These are phyloP conservation scores for Patagioenas fasciata DNA, from an alignment of 2,113 vertebrate genomes.

Conservation along the genomic window DNA sequence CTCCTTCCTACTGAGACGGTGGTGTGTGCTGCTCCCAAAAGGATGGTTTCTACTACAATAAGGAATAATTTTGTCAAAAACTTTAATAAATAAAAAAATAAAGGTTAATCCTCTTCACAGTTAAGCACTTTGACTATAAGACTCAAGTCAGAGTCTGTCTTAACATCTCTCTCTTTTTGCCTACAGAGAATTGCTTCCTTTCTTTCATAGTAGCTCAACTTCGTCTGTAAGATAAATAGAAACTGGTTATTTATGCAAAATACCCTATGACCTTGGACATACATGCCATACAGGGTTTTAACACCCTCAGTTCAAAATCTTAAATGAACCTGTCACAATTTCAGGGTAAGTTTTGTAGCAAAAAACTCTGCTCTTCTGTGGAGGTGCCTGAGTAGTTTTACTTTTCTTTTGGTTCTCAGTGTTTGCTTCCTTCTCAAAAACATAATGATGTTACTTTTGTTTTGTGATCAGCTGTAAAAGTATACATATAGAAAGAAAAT, in stretches of 20 bases:
- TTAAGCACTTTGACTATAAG: neutral
- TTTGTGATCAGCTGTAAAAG: neutral
- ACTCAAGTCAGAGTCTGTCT: rapidly evolving
- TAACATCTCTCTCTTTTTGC: neutral
- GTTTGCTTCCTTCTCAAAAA: neutral
- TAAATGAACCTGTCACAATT: neutral
- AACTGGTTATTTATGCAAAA: neutral
- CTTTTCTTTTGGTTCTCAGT: neutral
- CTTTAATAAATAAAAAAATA: neutral
- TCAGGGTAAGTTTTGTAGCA: neutral
- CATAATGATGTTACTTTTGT: neutral
- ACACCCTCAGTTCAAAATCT: neutral
- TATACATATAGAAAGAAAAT: neutral
- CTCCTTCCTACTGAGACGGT: rapidly evolving
- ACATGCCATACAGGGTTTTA: neutral
- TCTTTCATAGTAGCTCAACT: neutral
- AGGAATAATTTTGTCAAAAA: neutral
- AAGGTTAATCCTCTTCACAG: neutral
- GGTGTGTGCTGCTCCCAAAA: neutral
- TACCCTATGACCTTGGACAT: neutral
- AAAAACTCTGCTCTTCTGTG: neutral
- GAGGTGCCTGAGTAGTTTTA: neutral
- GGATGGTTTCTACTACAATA: neutral
- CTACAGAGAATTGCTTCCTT: neutral
- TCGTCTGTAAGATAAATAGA: neutral